Evolutionary conservation across 2,113 vertebrate species (phyloP).

Genomic region (Carassius auratus): DNA sequence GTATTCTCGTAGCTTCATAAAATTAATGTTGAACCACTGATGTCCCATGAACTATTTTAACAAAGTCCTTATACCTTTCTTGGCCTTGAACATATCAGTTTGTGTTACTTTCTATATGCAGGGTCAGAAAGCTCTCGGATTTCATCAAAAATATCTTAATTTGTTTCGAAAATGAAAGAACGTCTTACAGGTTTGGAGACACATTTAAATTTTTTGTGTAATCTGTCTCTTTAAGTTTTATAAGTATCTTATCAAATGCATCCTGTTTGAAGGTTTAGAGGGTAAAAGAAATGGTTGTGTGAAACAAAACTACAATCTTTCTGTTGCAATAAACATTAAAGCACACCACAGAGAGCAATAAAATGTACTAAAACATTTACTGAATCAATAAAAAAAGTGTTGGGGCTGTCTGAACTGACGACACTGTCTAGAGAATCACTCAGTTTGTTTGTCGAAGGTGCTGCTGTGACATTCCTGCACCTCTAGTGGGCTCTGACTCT

Average conservation of each 20-base stretch:
- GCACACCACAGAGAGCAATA: not conserved
- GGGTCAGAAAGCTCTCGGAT: too few relatives aligned
- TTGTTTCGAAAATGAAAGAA: too few relatives aligned
- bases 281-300: not conserved
- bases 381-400: not conserved
- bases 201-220: not conserved
- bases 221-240: not conserved
- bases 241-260: not conserved
- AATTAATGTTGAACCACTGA: too few relatives aligned
- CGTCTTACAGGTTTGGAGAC: too few relatives aligned
- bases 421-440: not conserved
- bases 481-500: constrained; percentile 80
- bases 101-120: too few relatives aligned
- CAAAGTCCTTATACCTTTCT: too few relatives aligned
- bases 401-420: not conserved
- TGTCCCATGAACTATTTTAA: too few relatives aligned
- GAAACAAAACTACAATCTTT: not conserved
- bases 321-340: not conserved
- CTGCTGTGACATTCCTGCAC: constrained; percentile 79
- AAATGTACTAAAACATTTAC: not conserved
- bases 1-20: too few relatives aligned
- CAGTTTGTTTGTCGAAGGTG: constrained; percentile 55
- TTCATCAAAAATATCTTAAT: too few relatives aligned
- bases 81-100: too few relatives aligned
- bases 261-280: not conserved